These are phyloP conservation scores for Paratilapia polleni DNA, from an alignment of 2,113 vertebrate species.

Conservation along the genomic window DNA sequence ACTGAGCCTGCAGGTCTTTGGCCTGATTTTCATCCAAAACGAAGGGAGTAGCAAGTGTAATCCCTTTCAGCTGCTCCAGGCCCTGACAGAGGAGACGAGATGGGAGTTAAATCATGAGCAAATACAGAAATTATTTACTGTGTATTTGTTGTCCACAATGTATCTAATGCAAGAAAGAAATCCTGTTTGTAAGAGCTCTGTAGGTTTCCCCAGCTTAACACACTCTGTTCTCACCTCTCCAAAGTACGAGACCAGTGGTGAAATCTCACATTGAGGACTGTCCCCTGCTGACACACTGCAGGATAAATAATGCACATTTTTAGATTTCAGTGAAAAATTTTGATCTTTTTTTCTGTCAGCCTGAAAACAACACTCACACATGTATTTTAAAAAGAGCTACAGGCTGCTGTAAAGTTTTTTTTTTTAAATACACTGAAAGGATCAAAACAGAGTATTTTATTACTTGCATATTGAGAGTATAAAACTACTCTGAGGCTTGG, in stretches of 20 bases:
- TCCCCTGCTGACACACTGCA: slow-evolving; percentile 70
- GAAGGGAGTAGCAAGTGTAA: slow-evolving; percentile 80
- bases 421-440: too few species aligned
- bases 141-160: not conserved
- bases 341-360: not conserved
- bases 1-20: slow-evolving; percentile 49
- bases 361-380: not conserved
- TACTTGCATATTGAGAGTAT: too few species aligned
- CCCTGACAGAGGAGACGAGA: slow-evolving; percentile 78
- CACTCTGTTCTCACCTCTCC: slow-evolving; percentile 88
- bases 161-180: not conserved
- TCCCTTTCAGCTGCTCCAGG: slow-evolving; percentile 83
- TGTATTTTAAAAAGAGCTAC: not conserved
- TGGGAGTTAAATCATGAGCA: not conserved
- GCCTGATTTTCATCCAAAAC: slow-evolving; percentile 78
- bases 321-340: not conserved
- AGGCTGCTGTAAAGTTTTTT: not conserved
- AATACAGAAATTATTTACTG: not conserved
- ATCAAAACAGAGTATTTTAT: too few species aligned
- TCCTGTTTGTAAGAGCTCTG: not conserved
- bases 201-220: not conserved
- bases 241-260: slow-evolving; percentile 90
- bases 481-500: too few species aligned
- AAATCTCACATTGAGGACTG: slow-evolving; percentile 88
- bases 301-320: not conserved